These are phyloP conservation scores for Epinephelus lanceolatus DNA, from an alignment of 2,113 vertebrate species.

Conservation along the genomic window DNA sequence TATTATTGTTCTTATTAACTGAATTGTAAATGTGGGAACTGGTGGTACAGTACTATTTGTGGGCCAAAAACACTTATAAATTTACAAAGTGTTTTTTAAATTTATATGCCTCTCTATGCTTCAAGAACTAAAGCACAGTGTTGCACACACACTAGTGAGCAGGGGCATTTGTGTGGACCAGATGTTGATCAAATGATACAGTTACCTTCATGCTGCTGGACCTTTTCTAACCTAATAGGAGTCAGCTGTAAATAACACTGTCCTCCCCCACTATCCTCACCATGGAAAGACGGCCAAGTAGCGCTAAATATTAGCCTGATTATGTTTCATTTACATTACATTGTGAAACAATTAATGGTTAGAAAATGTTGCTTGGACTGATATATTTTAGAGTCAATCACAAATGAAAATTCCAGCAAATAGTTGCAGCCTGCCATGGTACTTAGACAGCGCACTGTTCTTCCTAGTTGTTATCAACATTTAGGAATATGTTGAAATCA, in stretches of 20 bases:
- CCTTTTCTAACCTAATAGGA: background rate
- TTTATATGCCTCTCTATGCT: background rate
- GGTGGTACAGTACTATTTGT: background rate
- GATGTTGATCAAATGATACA: background rate
- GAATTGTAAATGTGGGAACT: background rate
- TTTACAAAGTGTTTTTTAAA: background rate
- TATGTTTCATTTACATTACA: background rate
- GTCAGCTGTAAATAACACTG: constrained; percentile 3
- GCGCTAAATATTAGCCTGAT: background rate
- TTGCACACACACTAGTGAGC: constrained; percentile 2
- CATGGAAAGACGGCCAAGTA: background rate
- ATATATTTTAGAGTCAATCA: background rate
- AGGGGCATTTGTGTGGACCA: constrained; percentile 5
- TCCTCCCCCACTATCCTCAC: background rate
- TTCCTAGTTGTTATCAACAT: background rate
- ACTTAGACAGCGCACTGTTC: background rate
- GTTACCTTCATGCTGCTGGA: background rate
- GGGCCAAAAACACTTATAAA: background rate
- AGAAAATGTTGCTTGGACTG: background rate
- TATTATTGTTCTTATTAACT: background rate
- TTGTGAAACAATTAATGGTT: background rate
- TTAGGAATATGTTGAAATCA: background rate
- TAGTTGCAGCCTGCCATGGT: background rate
- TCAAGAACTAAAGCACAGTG: constrained; percentile 15
- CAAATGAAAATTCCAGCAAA: background rate